Conservation (phyloP, 2,113 vertebrate genomes). For the Diadophis punctatus region DNA sequence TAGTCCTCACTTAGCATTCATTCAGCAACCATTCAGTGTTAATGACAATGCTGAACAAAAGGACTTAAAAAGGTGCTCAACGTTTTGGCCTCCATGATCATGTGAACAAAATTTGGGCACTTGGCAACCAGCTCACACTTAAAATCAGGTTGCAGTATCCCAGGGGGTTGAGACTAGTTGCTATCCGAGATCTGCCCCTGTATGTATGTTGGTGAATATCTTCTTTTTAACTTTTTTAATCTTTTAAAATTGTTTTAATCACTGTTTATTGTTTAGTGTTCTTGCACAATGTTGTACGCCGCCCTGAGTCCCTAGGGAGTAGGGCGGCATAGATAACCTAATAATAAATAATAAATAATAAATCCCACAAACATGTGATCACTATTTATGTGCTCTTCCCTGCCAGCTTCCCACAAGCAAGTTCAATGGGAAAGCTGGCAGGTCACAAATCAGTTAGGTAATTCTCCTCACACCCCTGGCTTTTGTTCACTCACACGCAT, state of each 20-base stretch:
- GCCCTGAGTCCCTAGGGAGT: no score
- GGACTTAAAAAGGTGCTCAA: not conserved
- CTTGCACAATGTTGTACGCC: no score
- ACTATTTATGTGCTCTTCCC: not conserved
- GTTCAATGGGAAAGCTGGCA: not conserved
- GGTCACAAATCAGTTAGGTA: not conserved
- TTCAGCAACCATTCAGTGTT: not conserved
- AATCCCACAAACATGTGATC: not conserved
- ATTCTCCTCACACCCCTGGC: not conserved
- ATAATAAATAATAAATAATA: no score
- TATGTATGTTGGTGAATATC: no score
- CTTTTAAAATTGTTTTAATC: no score
- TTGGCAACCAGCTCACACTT: not conserved
- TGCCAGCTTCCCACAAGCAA: not conserved
- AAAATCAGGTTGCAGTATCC: not conserved
- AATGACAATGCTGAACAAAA: not conserved
- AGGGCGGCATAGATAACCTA: no score
- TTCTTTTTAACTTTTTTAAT: no score
- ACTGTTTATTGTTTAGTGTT: no score
- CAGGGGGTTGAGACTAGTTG: no score
- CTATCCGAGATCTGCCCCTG: no score
- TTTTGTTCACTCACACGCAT: not conserved
- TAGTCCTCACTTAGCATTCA: not conserved
- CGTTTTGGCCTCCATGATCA: not conserved
- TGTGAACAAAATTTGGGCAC: not conserved